A percentile compares a stretch with the other conserved stretches of the same genome.
Evolutionary conservation across 2,888 invertebrate species (phyloP).

Genomic region (Caenorhabditis drosophilae): DNA sequence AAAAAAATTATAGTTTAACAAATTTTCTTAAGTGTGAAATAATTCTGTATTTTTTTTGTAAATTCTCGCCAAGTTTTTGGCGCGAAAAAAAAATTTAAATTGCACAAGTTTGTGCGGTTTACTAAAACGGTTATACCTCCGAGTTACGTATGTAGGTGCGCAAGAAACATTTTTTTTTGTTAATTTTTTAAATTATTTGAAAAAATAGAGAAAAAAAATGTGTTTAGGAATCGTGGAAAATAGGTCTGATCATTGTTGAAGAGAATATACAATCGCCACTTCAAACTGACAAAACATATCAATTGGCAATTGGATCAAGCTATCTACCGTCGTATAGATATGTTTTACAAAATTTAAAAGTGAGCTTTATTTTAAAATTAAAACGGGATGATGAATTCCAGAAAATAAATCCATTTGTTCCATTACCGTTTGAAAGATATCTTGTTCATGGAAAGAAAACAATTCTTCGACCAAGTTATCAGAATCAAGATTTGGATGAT

Average conservation of each 20-base stretch:
- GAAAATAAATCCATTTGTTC: constrained; percentile 49
- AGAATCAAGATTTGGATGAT: constrained; percentile 9
- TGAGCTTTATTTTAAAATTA: constrained; percentile 69
- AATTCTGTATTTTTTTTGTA: too few relatives aligned
- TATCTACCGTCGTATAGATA: constrained; percentile 84
- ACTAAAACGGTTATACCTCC: too few relatives aligned
- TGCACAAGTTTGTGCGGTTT: too few relatives aligned
- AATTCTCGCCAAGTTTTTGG: too few relatives aligned
- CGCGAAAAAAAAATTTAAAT: too few relatives aligned
- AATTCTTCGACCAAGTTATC: constrained; percentile 47
- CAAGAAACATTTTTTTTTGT: too few relatives aligned
- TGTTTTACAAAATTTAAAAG: constrained; percentile 78
- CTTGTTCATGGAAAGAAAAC: constrained; percentile 55
- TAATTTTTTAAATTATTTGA: neutral
- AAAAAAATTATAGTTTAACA: too few relatives aligned
- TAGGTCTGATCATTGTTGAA: constrained; percentile 6
- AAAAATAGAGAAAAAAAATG: too few relatives aligned
- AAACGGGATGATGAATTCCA: constrained; percentile 11
- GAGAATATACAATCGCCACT: constrained; percentile 7
- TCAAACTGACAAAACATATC: constrained; percentile 26
- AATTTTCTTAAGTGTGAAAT: too few relatives aligned
- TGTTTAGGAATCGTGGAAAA: neutral
- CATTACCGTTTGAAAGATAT: constrained; percentile 68
- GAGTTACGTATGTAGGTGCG: too few relatives aligned
- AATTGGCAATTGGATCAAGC: constrained; percentile 77